A percentile compares a stretch with the other conserved stretches of the same genome.
Conservation (phyloP, 2,797 vertebrate genomes). For the Mergus octosetaceus region DNA sequence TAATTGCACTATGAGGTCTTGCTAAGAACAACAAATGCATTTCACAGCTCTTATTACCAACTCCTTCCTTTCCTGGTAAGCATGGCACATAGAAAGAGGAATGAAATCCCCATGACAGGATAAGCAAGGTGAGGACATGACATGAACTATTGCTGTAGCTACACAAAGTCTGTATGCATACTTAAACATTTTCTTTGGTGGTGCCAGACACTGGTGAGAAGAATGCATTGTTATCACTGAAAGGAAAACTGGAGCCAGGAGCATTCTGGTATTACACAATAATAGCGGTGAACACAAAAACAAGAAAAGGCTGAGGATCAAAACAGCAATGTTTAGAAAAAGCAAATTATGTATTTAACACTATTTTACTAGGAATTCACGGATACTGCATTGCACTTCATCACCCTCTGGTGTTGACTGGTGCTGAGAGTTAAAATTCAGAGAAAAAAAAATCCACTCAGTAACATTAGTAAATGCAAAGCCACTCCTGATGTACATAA, state of each 20-base stretch:
- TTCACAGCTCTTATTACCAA: not conserved
- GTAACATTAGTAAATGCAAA: not conserved
- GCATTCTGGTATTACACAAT: not conserved
- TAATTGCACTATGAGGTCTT: not conserved
- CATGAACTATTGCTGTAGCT: not conserved
- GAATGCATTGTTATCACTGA: not conserved
- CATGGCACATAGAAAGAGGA: not conserved
- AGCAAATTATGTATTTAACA: too few species aligned
- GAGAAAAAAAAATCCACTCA: not conserved
- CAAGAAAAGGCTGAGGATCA: not conserved
- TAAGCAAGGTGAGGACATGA: not conserved
- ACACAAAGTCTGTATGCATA: not conserved
- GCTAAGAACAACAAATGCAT: not conserved
- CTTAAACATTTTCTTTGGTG: not conserved
- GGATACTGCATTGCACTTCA: not conserved
- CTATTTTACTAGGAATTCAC: not conserved
- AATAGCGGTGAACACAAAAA: not conserved
- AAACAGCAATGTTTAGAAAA: not conserved
- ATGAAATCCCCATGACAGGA: not conserved
- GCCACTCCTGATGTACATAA: not conserved
- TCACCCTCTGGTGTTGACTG: constrained; percentile 10
- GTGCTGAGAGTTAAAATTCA: not conserved
- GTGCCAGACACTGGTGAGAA: not conserved
- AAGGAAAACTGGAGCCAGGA: not conserved
- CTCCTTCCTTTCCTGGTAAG: not conserved